Evolutionary conservation across 2,797 vertebrate genomes (phyloP), one percentile per base, ranked within the genome.

Genomic region (Rhinatrema bivittatum): DNA sequence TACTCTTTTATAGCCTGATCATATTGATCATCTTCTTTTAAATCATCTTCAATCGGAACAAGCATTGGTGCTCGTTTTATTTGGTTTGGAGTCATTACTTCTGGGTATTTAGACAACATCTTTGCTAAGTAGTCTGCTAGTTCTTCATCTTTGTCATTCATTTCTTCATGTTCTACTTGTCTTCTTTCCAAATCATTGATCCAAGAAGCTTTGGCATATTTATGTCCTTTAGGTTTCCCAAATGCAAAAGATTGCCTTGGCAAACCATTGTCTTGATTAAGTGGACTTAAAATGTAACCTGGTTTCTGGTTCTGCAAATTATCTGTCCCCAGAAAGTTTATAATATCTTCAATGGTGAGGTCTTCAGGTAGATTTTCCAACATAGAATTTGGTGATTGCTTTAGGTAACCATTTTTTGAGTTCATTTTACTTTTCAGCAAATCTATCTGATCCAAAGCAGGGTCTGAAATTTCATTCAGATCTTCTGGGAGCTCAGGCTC

Each of bases 321-420:
- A 29, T 85, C 84, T 25, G 88, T 42, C 20, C 86, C 91, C 34
- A 98, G 79, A 50, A 97, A 80, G 44, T 62, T 88, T 20, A 95
- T 68, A 37, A 97, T 87, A 30, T 93, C 88, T 40, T 93, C 85
- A 2, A 82, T 79, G 56, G 85, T 91, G 72, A 99, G 82, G 42
- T 93, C 91, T 20, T 89, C 88, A 0, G 85, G 72, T 10, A 68
- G 61, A 38, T 67, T 71, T 38, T 86, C 68, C 32, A 78, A 60
- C 22, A 66, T 50, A 16, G 62, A 47, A 10, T 37, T 70, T 5
- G 72, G 62, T 17, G 74, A 63, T 21, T 54, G 81, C 28, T 89
- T 88, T 60, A 79, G 67, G 64, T 82, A 92, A 46, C 69, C 86
- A 24, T 57, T 57, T 74, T 27, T 68, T 17, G 80, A 82, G 11